A percentile compares a stretch with the other conserved stretches of the same genome.
phyloP scores from a whole-genome alignment of 2,888 invertebrate genomes.

The Aricia artaxerxes region DNA sequence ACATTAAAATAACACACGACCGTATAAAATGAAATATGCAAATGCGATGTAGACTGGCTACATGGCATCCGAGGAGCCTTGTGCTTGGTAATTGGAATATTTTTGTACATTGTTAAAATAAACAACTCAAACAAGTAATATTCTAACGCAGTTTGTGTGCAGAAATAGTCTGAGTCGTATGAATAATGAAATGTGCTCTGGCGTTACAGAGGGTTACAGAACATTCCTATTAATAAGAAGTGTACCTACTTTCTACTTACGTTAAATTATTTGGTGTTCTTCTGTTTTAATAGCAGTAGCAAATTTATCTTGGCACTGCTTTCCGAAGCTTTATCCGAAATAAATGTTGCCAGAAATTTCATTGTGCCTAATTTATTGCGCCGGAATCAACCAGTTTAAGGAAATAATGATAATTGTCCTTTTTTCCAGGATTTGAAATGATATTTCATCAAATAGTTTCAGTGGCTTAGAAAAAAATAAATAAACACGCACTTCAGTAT shows the following conservation, averaged over 20 bases:
- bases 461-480: too few species aligned
- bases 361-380: not conserved
- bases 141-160: not conserved
- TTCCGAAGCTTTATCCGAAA: not conserved
- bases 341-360: not conserved
- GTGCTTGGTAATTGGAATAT: conserved; percentile 21
- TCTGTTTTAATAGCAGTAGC: not conserved
- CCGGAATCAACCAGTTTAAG: too few species aligned
- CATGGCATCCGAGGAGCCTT: conserved; percentile 5
- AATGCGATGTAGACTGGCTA: not conserved
- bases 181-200: not conserved
- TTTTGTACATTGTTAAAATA: conserved; percentile 21
- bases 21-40: conserved; percentile 25
- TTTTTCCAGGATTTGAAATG: too few species aligned
- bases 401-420: too few species aligned
- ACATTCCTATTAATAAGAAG: not conserved
- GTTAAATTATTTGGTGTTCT: not conserved
- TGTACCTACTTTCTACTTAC: not conserved
- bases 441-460: too few species aligned
- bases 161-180: not conserved
- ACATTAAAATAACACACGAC: conserved; percentile 22
- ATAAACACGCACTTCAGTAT: too few species aligned
- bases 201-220: not conserved
- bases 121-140: conserved; percentile 4
- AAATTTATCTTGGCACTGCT: not conserved